Conservation (phyloP, 2,888 invertebrate genomes). For the Ommatoiulus sabulosus region DNA sequence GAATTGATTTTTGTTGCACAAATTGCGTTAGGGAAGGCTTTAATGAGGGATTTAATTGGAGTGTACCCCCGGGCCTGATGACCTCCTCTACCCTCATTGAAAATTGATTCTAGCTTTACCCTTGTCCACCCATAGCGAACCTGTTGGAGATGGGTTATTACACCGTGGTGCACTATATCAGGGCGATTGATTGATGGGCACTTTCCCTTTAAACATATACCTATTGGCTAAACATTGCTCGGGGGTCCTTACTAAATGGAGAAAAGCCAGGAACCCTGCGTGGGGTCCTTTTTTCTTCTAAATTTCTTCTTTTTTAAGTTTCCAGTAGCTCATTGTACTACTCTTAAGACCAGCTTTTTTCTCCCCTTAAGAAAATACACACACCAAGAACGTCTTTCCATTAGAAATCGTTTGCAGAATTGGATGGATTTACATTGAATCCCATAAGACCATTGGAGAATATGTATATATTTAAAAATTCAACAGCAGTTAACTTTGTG, state of each 20-base stretch:
- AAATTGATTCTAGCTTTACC: conserved; percentile 17
- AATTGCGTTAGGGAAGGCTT: conserved; percentile 9
- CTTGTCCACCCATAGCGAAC: conserved; percentile 31
- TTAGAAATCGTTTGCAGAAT: background rate
- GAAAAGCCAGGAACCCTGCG: conserved; percentile 4
- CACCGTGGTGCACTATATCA: background rate
- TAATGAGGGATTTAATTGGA: conserved; percentile 27
- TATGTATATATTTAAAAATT: background rate
- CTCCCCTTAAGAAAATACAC: background rate
- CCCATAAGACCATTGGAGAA: background rate
- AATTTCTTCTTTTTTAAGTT: background rate
- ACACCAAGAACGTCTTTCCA: background rate
- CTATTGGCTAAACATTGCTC: conserved; percentile 23
- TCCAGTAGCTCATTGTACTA: background rate
- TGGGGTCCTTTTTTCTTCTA: conserved; percentile 3
- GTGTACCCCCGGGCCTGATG: background rate
- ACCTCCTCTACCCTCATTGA: background rate
- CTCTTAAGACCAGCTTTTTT: background rate
- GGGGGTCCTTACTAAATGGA: conserved; percentile 35
- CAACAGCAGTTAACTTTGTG: background rate
- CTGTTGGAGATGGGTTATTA: conserved; percentile 9
- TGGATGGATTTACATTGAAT: background rate
- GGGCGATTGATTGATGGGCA: conserved; percentile 15
- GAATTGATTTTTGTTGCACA: background rate
- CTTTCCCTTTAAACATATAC: conserved; percentile 6